These are phyloP conservation scores for Cygnus atratus DNA, from an alignment of 2,113 vertebrate species.

Conservation along the genomic window DNA sequence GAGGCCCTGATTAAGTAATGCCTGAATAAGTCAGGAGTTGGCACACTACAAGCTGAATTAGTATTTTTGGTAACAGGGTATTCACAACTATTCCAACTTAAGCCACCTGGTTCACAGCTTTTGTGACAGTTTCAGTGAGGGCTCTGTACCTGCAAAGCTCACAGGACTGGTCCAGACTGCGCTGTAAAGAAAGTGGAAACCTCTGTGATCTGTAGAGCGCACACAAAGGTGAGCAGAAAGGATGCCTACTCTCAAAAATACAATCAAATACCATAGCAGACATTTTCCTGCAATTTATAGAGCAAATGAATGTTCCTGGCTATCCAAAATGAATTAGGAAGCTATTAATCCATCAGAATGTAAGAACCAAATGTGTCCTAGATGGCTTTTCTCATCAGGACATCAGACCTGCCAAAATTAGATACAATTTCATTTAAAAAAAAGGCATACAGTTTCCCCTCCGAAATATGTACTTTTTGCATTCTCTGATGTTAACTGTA, in stretches of 20 bases:
- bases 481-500: neutral
- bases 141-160: neutral
- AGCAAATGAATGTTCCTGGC: neutral
- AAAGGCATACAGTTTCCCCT: neutral
- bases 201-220: neutral
- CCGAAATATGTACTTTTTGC: fast-evolving
- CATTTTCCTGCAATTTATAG: neutral
- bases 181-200: neutral
- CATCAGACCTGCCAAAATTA: neutral
- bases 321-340: neutral
- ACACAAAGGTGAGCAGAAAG: neutral
- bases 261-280: neutral
- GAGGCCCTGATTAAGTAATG: neutral
- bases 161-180: neutral
- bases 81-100: neutral
- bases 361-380: neutral
- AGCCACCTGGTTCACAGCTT: neutral
- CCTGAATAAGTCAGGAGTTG: neutral
- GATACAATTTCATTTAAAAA: neutral
- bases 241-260: neutral
- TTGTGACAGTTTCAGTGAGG: neutral
- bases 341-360: neutral
- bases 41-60: neutral
- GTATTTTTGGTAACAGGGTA: neutral
- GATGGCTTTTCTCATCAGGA: neutral